These are phyloP conservation scores for Pristionchus mayeri DNA, from an alignment of 2,888 invertebrate species.

Conservation along the genomic window DNA sequence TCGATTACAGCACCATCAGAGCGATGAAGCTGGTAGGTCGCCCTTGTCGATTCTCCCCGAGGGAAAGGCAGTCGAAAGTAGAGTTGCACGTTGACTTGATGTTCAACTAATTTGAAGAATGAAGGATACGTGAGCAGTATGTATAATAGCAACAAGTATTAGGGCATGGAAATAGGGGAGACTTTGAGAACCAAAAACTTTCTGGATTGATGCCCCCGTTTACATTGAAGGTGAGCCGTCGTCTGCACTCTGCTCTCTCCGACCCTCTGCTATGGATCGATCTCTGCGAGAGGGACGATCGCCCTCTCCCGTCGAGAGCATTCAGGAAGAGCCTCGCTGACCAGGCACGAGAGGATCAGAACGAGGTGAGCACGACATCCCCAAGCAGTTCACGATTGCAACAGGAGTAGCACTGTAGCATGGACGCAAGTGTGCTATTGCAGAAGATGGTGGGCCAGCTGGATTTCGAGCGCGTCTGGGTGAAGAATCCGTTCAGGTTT, in stretches of 20 bases:
- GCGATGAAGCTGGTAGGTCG: neutral
- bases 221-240: neutral
- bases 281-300: neutral
- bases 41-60: no score
- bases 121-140: no score
- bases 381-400: no score
- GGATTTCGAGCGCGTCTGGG: conserved; percentile 11
- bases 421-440: neutral
- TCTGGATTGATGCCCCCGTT: no score
- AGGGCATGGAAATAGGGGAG: no score
- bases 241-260: neutral
- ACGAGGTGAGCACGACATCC: no score
- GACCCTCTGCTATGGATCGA: conserved; percentile 12
- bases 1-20: neutral
- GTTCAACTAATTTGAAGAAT: no score
- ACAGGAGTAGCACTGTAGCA: no score
- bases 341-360: neutral
- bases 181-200: no score
- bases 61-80: neutral
- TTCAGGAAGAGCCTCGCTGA: conserved; percentile 14
- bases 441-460: neutral
- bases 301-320: neutral
- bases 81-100: neutral
- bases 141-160: no score
- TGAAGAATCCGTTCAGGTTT: conserved; percentile 21